phyloP scores from a whole-genome alignment of 2,888 invertebrate genomes.

The Peribatodes rhomboidaria region DNA sequence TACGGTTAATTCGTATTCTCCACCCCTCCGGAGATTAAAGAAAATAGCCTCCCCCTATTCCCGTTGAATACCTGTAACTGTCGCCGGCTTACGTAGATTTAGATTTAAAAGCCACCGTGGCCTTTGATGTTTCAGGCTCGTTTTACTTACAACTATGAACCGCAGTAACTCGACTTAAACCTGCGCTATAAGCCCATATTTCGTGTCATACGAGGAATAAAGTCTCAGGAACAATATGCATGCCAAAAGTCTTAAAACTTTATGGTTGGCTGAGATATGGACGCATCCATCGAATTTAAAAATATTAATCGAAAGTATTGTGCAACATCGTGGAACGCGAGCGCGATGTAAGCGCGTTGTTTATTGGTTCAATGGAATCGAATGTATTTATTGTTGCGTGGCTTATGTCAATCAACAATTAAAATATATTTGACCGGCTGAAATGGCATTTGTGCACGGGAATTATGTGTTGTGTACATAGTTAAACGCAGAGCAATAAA shows the following conservation, averaged over 20 bases:
- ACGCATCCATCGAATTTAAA: slow-evolving; percentile 59
- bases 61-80: slow-evolving; percentile 16
- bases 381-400: slow-evolving; percentile 43
- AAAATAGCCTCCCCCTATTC: slow-evolving; percentile 10
- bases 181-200: slow-evolving; percentile 43
- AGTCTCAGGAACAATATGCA: slow-evolving; percentile 49
- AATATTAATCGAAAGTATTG: slow-evolving; percentile 59
- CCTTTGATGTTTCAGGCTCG: slow-evolving; percentile 14
- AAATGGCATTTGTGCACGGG: slow-evolving; percentile 20
- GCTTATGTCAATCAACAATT: slow-evolving; percentile 43
- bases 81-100: slow-evolving; percentile 9
- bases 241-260: slow-evolving; percentile 63
- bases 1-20: slow-evolving; percentile 23
- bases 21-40: slow-evolving; percentile 25
- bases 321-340: slow-evolving; percentile 44
- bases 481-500: background rate
- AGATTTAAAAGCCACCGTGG: slow-evolving; percentile 20
- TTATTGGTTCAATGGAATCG: slow-evolving; percentile 54
- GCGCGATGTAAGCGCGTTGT: slow-evolving; percentile 46
- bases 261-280: slow-evolving; percentile 59
- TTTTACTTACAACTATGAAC: slow-evolving; percentile 35
- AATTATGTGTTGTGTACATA: background rate
- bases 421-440: slow-evolving; percentile 29
- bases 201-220: slow-evolving; percentile 48
- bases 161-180: background rate